Evolutionary conservation across 2,888 invertebrate species (phyloP), one percentile per base, ranked within the genome.

Genomic region (Mythimna ferrago): DNA sequence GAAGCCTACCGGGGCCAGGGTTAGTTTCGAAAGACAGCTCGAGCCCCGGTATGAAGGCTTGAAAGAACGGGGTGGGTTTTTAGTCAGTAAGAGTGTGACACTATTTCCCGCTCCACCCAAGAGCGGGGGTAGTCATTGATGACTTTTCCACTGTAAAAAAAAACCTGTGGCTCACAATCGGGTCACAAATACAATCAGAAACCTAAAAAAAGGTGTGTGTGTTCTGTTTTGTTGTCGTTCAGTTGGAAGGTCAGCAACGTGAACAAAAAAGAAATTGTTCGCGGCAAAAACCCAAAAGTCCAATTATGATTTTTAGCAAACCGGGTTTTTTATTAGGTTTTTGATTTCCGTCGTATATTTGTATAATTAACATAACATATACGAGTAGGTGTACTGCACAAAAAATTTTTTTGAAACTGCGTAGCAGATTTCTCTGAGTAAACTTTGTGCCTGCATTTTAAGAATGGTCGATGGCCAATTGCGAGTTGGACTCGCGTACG

Each of bases 221-320:
- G n/a, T n/a, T n/a, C n/a, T 26, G 26, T 35, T 35, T 14, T 51
- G 51, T 53, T 54, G n/a, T 32, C 32, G 51, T 57, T 57, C 3
- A 70, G 41, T 78, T 70, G 72, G 82, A 82, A 85, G 86, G 86
- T 78, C 75, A 65, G 60, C 9, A 10, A 9, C 32, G 56, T 35
- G 68, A 74, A 81, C 44, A 64, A 66, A 63, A 85, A 85, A 41
- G 26, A 78, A 70, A 56, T 26, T 58, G 67, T 62, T 74, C 26
- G 70, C 6, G 66, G 84, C 82, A 84, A 84, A 85, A 85, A 82
- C 86, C 84, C 85, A 82, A 85, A 85, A 84, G 48, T 63, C 57
- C 53, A 69, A 73, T 76, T 73, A 77, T n/a, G 56, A 76, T 82
- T 85, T 82, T 73, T 35, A 56, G 66, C 56, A 71, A 78, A 85